phyloP scores from a whole-genome alignment of 2,888 invertebrate species.

The Ptycholaimellus sp. region DNA sequence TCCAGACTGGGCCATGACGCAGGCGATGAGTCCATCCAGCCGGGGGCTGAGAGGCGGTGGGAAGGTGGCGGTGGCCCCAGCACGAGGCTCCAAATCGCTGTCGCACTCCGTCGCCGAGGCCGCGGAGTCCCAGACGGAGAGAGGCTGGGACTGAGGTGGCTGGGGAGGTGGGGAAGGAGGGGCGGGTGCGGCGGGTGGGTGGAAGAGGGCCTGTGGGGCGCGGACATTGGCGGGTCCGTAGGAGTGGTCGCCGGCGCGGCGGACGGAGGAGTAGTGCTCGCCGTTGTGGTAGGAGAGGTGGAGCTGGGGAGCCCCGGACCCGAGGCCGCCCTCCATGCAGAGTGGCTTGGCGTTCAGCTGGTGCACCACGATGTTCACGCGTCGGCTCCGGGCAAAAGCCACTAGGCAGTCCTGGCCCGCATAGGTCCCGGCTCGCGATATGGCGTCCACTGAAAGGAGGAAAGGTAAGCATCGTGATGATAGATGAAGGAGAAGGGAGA shows the following conservation, averaged over 20 bases:
- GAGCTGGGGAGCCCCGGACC: conserved; percentile 21
- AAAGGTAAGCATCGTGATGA: too few relatives aligned
- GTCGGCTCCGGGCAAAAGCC: conserved; percentile 30
- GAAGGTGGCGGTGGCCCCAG: too few relatives aligned
- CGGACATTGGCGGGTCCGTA: conserved; percentile 25
- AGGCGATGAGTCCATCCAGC: too few relatives aligned
- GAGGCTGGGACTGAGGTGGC: too few relatives aligned
- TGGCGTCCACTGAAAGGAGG: conserved; percentile 22
- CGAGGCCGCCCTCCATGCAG: conserved; percentile 11
- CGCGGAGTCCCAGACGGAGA: too few relatives aligned
- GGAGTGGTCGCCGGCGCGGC: conserved; percentile 25
- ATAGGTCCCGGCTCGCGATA: conserved; percentile 31
- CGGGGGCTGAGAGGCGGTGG: too few relatives aligned
- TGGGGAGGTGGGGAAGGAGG: too few relatives aligned
- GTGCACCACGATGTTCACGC: conserved; percentile 31
- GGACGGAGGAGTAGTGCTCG: conserved; percentile 31
- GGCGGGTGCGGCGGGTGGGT: too few relatives aligned
- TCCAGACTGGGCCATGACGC: too few relatives aligned
- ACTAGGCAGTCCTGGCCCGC: conserved; percentile 35
- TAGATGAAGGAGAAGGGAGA: conserved; percentile 6
- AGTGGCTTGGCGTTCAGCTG: conserved; percentile 28
- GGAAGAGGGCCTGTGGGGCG: too few relatives aligned
- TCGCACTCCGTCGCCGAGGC: not conserved
- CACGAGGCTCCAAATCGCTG: too few relatives aligned
- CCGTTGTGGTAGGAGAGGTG: conserved; percentile 32